Evolutionary conservation across 1,140 invertebrate species (phyloP).

Genomic region (Eupeodes corollae): DNA sequence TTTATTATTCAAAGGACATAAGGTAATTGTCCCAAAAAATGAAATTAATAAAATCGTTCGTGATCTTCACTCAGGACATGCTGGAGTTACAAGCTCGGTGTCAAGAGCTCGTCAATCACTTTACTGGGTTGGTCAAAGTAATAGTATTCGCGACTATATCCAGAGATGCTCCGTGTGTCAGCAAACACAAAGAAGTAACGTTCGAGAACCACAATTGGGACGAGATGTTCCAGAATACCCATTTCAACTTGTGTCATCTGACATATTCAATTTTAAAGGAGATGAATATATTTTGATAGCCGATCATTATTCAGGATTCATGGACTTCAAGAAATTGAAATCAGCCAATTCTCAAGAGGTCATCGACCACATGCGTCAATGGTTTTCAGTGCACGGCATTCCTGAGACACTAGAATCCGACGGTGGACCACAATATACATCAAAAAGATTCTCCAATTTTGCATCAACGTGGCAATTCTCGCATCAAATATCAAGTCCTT

Average conservation of each 20-base stretch:
- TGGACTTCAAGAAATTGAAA: constrained; percentile 1
- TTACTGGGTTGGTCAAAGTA: neutral
- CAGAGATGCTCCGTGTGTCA: constrained; percentile 2
- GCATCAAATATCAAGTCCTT: constrained; percentile 8
- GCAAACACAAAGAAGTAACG: constrained; percentile 1
- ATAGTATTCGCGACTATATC: constrained; percentile 2
- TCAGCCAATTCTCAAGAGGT: neutral
- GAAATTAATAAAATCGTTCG: constrained; percentile 15
- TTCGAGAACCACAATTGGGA: constrained; percentile 4
- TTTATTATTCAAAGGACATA: constrained; percentile 17
- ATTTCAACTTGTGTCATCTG: neutral
- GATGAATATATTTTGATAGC: neutral
- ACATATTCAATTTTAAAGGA: constrained; percentile 1
- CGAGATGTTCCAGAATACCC: neutral
- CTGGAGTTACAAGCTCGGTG: constrained; percentile 14
- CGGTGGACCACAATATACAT: constrained; percentile 8
- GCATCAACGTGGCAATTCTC: constrained; percentile 9
- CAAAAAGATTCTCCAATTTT: constrained; percentile 4
- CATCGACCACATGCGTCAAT: neutral
- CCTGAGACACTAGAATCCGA: constrained; percentile 10
- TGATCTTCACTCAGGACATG: constrained; percentile 21
- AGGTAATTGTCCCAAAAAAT: constrained; percentile 17
- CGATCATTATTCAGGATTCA: constrained; percentile 1
- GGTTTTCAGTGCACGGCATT: constrained; percentile 10
- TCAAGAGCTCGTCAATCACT: constrained; percentile 4